phyloP scores from a whole-genome alignment of 2,888 invertebrate genomes.

The Diploptera punctata region DNA sequence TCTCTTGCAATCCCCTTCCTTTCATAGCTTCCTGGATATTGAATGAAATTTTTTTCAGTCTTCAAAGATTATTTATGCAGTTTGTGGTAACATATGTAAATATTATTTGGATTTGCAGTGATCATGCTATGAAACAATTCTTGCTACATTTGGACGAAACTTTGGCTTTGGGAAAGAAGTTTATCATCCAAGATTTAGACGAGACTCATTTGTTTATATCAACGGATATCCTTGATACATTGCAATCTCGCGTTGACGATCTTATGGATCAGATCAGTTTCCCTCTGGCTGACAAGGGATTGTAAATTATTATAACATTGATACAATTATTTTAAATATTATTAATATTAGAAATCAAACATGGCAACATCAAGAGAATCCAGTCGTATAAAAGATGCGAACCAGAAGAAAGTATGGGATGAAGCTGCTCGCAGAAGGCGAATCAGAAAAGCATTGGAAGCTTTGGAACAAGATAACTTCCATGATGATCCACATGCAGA shows the following conservation, averaged over 20 bases:
- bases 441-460: slow-evolving; percentile 90
- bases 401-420: slow-evolving; percentile 85
- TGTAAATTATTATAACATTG: no score
- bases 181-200: slow-evolving; percentile 96
- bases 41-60: no score
- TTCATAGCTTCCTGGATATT: no score
- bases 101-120: no score
- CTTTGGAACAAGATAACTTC: slow-evolving; percentile 95
- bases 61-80: no score
- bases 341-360: no score
- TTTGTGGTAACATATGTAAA: no score
- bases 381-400: slow-evolving; percentile 81
- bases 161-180: slow-evolving; percentile 88
- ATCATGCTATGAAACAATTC: slow-evolving; percentile 99
- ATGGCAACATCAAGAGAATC: slow-evolving; percentile 76
- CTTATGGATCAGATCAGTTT: slow-evolving; percentile 96
- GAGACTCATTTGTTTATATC: slow-evolving; percentile 95
- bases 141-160: slow-evolving; percentile 95
- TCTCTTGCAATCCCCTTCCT: no score
- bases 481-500: slow-evolving; percentile 99
- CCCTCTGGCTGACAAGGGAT: slow-evolving; percentile 81
- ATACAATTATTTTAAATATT: no score
- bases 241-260: slow-evolving; percentile 90
- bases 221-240: slow-evolving; percentile 87
- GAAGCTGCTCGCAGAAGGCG: slow-evolving; percentile 87